Base-by-base conservation (phyloP, 2,797 vertebrate genomes). In the Phoeniculus purpureus region DNA sequence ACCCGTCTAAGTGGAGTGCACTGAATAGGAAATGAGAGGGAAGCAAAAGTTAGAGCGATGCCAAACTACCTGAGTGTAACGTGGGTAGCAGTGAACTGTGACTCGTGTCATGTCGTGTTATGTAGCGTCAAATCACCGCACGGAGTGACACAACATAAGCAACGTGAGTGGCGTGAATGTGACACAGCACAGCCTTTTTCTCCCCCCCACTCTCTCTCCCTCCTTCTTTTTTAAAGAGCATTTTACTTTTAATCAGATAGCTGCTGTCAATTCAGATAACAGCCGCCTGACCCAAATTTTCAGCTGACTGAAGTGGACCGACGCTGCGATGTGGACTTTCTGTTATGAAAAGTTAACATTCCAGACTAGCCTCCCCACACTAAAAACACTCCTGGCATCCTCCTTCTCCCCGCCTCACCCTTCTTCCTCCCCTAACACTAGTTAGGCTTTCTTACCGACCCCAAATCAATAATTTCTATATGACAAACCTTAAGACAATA, bases 401-500 rank as follows among this genome's bases (percentile, higher is more conserved):
- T 37, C 74, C 76, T 75, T 50, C 43, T 65, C 17, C 54, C 23
- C 25, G 22, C 4, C 47, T 25, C 37, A 9, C n/a, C 2, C 21
- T 55, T 51, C 62, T 71, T 74, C 37, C 56, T 95, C 70, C 52
- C 70, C 55, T 89, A 96, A 66, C 47, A 67, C 78, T 75, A 87
- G 84, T 90, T 94, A 48, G 52, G 65, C 96, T 94, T 94, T 81
- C 89, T 93, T 93, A 87, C 91, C 95, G 93, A 97, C 93, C 89
- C 75, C 60, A 47, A 96, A 97, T 97, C 96, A 94, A 97, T 97
- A 93, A 95, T 97, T 97, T 96, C 96, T 97, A 96, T 92, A 97
- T 97, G 96, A 97, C 92, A 97, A 96, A 97, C 91, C 96, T 97
- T 96, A 96, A 97, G 96, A 97, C 96, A 96, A 97, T 97, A 32